Evolutionary conservation across 2,113 vertebrate genomes (phyloP), one percentile per base, ranked within the genome.

Genomic region (Corvus hawaiiensis): DNA sequence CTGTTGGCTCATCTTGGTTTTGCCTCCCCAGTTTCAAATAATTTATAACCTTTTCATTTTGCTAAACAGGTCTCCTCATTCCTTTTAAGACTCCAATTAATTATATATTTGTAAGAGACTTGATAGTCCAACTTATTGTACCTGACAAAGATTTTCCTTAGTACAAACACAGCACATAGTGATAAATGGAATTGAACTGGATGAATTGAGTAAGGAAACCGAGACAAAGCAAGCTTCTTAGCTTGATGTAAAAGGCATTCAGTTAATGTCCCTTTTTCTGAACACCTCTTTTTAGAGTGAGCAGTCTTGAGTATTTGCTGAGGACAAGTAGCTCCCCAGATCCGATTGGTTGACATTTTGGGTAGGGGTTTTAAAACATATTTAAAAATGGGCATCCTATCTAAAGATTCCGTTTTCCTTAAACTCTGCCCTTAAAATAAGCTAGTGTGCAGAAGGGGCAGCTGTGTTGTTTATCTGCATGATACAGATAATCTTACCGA

Each of bases 341-440:
- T 0, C 0, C 10, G 16, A 39, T 16, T 58, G 28, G 16, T 0
- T 48, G 17, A 23, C 7, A 3, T 3, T 61, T 75, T 9, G 33
- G 13, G 18, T 9, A 9, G 8, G 4, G 1, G 1, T 10, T 18
- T 55, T 22, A 66, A 56, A 2, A 33, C 8, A 3, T 67, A 30
- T 74, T 73, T 87, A 20, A 73, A 66, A 59, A 33, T 16, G 16
- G 6, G 2, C 10, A 54, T 35, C 28, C 8, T 78, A 11, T 54
- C 21, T 51, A 49, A 62, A 87, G 16, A 41, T 58, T 46, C 7
- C 3, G 1, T 56, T 78, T 18, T 28, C 18, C 35, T 68, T 58
- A 27, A 83, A 52, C 48, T 71, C 41, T 81, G 66, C 28, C 9
- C 21, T 64, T 73, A 30, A 64, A 28, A 61, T 52, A 81, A 63